These are phyloP conservation scores for Periplaneta americana DNA, from an alignment of 1,140 invertebrate genomes.

Conservation along the genomic window DNA sequence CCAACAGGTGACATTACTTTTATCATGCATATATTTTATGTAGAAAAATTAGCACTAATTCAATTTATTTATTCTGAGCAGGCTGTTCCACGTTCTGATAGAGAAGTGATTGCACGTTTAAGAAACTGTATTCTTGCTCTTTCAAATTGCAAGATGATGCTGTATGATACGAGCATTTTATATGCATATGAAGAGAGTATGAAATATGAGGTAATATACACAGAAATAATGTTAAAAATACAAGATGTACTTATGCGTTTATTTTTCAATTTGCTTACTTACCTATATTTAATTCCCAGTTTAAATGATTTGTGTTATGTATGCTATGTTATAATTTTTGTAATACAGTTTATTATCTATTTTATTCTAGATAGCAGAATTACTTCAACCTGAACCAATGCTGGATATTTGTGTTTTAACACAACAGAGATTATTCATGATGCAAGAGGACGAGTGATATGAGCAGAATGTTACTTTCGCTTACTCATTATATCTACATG, in stretches of 20 bases:
- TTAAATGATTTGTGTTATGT: too few relatives aligned
- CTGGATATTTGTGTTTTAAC: constrained; percentile 68
- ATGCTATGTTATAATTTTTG: too few relatives aligned
- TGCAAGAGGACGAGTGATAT: constrained; percentile 15
- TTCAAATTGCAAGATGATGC: constrained; percentile 76
- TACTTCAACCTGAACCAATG: constrained; percentile 76
- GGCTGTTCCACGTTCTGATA: constrained; percentile 61
- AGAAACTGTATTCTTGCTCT: constrained; percentile 86
- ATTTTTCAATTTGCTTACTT: too few relatives aligned
- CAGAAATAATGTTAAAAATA: too few relatives aligned
- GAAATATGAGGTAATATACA: constrained; percentile 61
- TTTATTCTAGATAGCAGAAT: constrained; percentile 50
- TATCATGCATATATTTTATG: too few relatives aligned
- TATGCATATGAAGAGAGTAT: constrained; percentile 87
- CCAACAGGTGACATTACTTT: too few relatives aligned
- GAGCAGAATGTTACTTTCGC: too few relatives aligned
- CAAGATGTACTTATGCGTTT: too few relatives aligned
- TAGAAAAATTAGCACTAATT: too few relatives aligned
- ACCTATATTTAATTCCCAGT: too few relatives aligned
- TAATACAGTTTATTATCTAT: neutral
- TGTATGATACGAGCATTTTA: constrained; percentile 89
- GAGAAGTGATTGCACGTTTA: constrained; percentile 79
- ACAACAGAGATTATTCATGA: constrained; percentile 49
- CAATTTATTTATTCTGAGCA: too few relatives aligned
- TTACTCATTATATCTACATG: too few relatives aligned